These are phyloP conservation scores for Leptoclinus maculatus DNA, from an alignment of 2,797 vertebrate genomes.

Conservation along the genomic window DNA sequence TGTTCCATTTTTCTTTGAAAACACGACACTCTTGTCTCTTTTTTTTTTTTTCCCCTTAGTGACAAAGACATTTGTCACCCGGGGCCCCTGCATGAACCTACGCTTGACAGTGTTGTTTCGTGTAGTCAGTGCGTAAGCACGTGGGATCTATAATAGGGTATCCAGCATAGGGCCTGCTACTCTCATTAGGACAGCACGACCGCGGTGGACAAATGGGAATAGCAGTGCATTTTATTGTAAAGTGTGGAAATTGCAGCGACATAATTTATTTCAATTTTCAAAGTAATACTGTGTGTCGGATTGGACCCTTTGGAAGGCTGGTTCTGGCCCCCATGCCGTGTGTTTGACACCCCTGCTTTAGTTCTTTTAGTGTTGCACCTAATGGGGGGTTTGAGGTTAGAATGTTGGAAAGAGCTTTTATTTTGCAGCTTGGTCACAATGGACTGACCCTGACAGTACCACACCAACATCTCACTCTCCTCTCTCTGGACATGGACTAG, in stretches of 20 bases:
- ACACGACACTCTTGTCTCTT: neutral
- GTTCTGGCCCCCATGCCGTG: neutral
- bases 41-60: no score
- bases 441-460: conserved; percentile 30
- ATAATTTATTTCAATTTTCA: neutral
- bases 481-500: conserved; percentile 50
- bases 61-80: no score
- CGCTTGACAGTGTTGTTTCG: neutral
- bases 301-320: neutral
- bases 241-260: neutral
- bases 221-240: neutral
- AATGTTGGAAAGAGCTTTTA: conserved; percentile 19
- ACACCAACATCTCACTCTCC: conserved; percentile 20
- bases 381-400: conserved; percentile 21
- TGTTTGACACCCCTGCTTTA: neutral
- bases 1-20: neutral
- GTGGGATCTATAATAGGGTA: no score
- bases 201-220: neutral
- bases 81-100: no score
- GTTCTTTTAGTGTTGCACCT: conserved; percentile 32
- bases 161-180: neutral
- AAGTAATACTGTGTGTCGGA: neutral
- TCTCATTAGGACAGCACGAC: neutral
- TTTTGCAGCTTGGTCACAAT: conserved; percentile 22
- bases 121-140: no score